These are phyloP conservation scores for Garrulus glandarius DNA, from an alignment of 2,797 vertebrate genomes.

Conservation along the genomic window DNA sequence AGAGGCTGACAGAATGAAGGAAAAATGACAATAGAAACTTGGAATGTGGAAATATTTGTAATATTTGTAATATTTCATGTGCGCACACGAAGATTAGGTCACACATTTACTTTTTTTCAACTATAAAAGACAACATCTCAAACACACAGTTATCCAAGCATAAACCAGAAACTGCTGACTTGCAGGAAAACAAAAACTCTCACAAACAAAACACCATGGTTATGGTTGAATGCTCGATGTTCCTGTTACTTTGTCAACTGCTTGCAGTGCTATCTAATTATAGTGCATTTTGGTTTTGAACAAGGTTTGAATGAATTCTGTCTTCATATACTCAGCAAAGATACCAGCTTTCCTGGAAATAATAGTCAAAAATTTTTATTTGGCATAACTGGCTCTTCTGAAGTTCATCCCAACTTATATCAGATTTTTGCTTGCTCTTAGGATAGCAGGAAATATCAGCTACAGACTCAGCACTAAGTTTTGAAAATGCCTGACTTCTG, in stretches of 20 bases:
- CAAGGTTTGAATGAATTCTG: background rate
- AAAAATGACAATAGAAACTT: background rate
- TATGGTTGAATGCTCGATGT: conserved; percentile 18
- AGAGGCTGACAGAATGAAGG: background rate
- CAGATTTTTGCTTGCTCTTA: background rate
- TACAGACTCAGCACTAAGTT: background rate
- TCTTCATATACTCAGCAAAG: background rate
- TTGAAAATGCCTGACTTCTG: background rate
- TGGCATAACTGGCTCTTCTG: background rate
- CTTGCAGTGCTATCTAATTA: conserved; percentile 28
- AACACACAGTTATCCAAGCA: conserved; percentile 16
- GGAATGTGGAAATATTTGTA: background rate
- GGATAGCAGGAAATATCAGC: background rate
- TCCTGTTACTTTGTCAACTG: conserved; percentile 36
- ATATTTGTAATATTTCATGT: background rate
- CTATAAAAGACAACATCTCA: conserved; percentile 16
- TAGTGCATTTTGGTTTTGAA: conserved; percentile 1
- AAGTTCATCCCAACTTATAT: background rate
- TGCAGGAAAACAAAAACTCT: conserved; percentile 11
- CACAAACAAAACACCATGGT: conserved; percentile 25
- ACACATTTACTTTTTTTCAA: background rate
- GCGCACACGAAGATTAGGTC: background rate
- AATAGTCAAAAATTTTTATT: background rate
- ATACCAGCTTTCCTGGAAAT: background rate
- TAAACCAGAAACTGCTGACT: conserved; percentile 43